Evolutionary conservation across 2,797 vertebrate species (phyloP).

Genomic region (Synanceia verrucosa): DNA sequence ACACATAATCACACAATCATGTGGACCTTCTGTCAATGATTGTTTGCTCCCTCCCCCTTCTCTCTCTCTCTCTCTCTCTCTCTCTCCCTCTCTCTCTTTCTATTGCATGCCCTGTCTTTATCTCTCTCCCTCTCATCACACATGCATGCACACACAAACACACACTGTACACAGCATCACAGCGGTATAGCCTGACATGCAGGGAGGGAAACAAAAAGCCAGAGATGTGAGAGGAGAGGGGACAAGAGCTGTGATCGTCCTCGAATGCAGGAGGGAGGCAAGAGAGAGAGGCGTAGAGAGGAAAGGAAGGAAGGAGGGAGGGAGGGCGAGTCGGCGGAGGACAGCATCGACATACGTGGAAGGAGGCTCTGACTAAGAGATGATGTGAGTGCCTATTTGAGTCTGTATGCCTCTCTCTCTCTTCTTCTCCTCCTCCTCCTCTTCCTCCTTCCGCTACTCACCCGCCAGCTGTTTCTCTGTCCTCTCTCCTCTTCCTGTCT

Average conservation of each 20-base stretch:
- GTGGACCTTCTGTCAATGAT: conserved; percentile 58
- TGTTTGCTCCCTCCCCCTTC: conserved; percentile 9
- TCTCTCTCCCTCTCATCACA: conserved; percentile 27
- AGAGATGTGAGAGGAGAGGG: conserved; percentile 57
- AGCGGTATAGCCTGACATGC: conserved; percentile 61
- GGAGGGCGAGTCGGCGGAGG: conserved; percentile 67
- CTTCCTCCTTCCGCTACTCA: conserved; percentile 64
- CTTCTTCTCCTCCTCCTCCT: conserved; percentile 26
- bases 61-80: not conserved
- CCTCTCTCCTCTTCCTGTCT: conserved; percentile 62
- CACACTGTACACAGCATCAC: conserved; percentile 62
- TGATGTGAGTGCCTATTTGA: conserved; percentile 83
- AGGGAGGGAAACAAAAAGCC: conserved; percentile 57
- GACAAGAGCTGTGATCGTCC: conserved; percentile 55
- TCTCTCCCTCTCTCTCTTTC: conserved; percentile 12
- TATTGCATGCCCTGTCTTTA: not conserved
- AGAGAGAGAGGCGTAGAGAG: conserved; percentile 34
- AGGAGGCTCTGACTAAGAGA: conserved; percentile 77
- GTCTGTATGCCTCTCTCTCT: not conserved
- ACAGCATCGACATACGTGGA: conserved; percentile 73
- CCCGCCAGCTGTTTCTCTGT: conserved; percentile 64
- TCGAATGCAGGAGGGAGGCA: conserved; percentile 54
- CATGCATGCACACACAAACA: conserved; percentile 35
- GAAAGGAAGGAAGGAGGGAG: conserved; percentile 29
- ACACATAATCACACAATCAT: conserved; percentile 35